Conservation (phyloP, 2,888 invertebrate genomes). For the Erebia epiphron region DNA sequence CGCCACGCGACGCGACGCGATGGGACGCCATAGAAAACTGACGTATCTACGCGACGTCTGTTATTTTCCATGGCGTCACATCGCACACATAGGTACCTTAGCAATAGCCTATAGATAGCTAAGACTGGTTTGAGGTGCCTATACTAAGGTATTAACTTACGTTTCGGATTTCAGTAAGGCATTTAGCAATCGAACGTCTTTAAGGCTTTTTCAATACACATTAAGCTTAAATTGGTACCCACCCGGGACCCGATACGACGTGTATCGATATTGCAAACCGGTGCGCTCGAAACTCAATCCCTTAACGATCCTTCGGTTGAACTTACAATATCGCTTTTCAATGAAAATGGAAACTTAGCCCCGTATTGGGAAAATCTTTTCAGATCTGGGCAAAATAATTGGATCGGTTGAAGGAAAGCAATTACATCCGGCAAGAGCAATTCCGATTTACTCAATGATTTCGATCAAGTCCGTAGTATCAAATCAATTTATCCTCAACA, state of each 20-base stretch:
- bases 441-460: slow-evolving; percentile 72
- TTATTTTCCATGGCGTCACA: too few species aligned
- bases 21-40: too few species aligned
- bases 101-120: too few species aligned
- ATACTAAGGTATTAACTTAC: neutral
- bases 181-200: neutral
- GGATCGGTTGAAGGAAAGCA: slow-evolving; percentile 75
- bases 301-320: slow-evolving; percentile 39
- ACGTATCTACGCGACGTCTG: too few species aligned
- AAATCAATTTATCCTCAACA: slow-evolving; percentile 53
- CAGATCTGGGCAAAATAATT: slow-evolving; percentile 78
- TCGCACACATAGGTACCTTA: too few species aligned
- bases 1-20: too few species aligned
- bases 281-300: slow-evolving; percentile 34
- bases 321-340: slow-evolving; percentile 70
- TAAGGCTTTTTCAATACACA: slow-evolving; percentile 9
- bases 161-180: slow-evolving; percentile 3
- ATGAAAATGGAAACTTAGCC: slow-evolving; percentile 62
- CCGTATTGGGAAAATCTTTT: slow-evolving; percentile 62
- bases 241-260: slow-evolving; percentile 15
- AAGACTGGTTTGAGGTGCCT: too few species aligned
- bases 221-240: slow-evolving; percentile 28
- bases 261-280: slow-evolving; percentile 33
- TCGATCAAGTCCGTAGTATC: slow-evolving; percentile 68
- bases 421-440: slow-evolving; percentile 72